Base-by-base conservation (phyloP, 2,113 vertebrate species). In the Sinocyclocheilus rhinocerous region DNA sequence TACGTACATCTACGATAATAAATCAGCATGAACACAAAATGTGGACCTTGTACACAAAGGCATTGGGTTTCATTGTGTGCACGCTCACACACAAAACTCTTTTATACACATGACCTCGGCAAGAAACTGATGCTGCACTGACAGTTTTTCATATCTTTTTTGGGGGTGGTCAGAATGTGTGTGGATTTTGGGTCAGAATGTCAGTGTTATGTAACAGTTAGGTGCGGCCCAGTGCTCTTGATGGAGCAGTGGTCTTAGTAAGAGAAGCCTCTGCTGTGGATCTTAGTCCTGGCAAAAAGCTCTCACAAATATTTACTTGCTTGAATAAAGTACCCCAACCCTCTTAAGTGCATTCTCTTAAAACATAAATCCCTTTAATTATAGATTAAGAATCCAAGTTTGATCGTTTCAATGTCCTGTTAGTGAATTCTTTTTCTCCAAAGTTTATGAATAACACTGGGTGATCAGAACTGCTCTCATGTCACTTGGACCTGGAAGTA, bases 31-130 rank as follows among this genome's bases (percentile, higher is more conserved):
- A 70, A 36, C 45, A 69, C n/a, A 16, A 69, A 69, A 50, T 18
- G n/a, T 81, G 79, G 45, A 82, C 80, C 63, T 50, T 70, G 45
- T 70, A 67, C 80, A 69, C 36, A 65, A 48, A 81, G 12, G 6
- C 20, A 48, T 39, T 79, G 24, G 52, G 22, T 81, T 42, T 39
- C 33, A 42, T 26, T 65, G 77, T 42, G 36, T 1, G 1, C 13
- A 5, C 80, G 65, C 39, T 0, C 22, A 16, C 13, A 39, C 77
- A 61, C n/a, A 61, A n/a, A 65, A 15, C 24, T 4, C 75, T 29
- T 75, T 45, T 75, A 42, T 26, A 65, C 78, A 63, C 36, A 42
- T 50, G 22, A 80, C 26, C 4, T 13, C 3, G 2, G 4, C 10
- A 39, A 39, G 55, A 36, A 18, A 59, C 52, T 48, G 10, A 48